phyloP scores from a whole-genome alignment of 2,888 invertebrate genomes.

The Ctenicera cuprea region DNA sequence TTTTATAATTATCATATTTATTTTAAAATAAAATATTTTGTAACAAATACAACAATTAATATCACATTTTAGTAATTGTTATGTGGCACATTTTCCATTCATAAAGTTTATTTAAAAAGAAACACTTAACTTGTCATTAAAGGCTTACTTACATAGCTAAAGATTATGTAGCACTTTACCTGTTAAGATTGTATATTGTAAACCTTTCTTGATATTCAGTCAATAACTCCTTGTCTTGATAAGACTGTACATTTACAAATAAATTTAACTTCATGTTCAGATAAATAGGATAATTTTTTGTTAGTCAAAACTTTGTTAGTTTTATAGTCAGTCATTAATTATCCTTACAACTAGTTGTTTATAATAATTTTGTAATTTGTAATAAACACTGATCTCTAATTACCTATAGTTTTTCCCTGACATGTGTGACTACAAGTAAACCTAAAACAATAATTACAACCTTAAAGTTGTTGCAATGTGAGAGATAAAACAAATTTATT shows the following conservation, averaged over 20 bases:
- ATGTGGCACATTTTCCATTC: constrained; percentile 19
- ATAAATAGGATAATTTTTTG: background rate
- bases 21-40: constrained; percentile 18
- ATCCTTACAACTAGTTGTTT: background rate
- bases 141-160: background rate
- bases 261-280: background rate
- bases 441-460: background rate
- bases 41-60: constrained; percentile 28
- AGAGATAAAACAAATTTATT: background rate
- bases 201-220: background rate
- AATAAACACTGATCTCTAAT: constrained; percentile 7
- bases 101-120: background rate
- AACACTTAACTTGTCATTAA: background rate
- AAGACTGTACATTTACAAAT: constrained; percentile 5
- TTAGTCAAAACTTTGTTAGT: background rate
- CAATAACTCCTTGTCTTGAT: background rate
- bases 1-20: constrained; percentile 6
- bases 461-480: background rate
- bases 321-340: constrained; percentile 7
- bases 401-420: background rate
- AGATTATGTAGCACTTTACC: background rate
- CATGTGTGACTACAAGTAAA: no score
- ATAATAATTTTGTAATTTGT: constrained; percentile 5
- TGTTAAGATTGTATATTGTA: background rate
- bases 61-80: constrained; percentile 39